Evolutionary conservation across 2,888 invertebrate genomes (phyloP).

Genomic region (Trachelus stipa): DNA sequence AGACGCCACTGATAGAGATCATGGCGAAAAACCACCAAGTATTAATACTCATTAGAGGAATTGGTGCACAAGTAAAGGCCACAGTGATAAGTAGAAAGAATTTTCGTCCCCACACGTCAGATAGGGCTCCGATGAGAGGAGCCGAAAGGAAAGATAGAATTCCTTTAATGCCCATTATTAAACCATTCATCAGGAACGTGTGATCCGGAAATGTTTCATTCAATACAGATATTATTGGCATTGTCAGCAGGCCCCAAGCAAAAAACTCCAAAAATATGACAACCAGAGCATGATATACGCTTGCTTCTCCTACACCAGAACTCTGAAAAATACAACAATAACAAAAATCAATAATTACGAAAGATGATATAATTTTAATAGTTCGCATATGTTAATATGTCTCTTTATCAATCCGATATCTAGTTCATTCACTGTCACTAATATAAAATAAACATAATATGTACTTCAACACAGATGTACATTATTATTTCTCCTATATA

Average conservation of each 20-base stretch:
- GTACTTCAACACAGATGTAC: neutral
- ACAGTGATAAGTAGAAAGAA: conserved; percentile 97
- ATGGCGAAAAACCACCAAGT: conserved; percentile 99
- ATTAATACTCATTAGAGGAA: conserved; percentile 98
- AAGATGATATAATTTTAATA: neutral
- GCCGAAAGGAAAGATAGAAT: conserved; percentile 97
- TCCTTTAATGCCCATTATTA: conserved; percentile 99
- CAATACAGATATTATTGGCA: conserved; percentile 94
- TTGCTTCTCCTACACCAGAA: conserved; percentile 92
- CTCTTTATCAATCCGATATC: neutral
- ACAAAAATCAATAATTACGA: neutral
- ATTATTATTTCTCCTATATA: neutral
- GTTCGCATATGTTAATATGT: neutral
- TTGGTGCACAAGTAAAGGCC: conserved; percentile 98
- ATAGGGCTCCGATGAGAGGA: conserved; percentile 95
- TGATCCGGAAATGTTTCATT: conserved; percentile 99
- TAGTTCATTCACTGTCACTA: neutral
- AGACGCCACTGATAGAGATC: conserved; percentile 98
- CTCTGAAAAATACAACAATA: conserved; percentile 70
- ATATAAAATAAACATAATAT: neutral
- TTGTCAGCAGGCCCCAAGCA: conserved; percentile 98
- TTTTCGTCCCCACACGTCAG: conserved; percentile 98
- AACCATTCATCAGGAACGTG: conserved; percentile 99
- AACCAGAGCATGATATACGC: conserved; percentile 97
- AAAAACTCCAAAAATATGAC: conserved; percentile 99